Evolutionary conservation across 2,888 invertebrate genomes (phyloP).

Genomic region (Subacronicta megacephala): DNA sequence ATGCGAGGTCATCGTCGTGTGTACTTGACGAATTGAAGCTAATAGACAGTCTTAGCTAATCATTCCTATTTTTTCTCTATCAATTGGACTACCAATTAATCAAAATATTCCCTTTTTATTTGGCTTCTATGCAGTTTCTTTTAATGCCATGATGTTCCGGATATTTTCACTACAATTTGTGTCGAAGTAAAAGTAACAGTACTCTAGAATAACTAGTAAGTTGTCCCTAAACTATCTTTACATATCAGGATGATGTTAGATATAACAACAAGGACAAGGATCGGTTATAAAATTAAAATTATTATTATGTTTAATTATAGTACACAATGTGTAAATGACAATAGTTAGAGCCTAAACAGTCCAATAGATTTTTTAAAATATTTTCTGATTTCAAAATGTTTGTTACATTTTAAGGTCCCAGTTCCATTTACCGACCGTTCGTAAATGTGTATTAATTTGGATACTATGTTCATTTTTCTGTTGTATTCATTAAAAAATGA

Average conservation of each 20-base stretch:
- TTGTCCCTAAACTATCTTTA: constrained; percentile 49
- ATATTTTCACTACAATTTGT: too few species aligned
- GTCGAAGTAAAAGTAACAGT: constrained; percentile 21
- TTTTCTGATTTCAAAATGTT: constrained; percentile 18
- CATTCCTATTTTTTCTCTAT: too few species aligned
- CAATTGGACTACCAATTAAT: too few species aligned
- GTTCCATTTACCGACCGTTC: neutral
- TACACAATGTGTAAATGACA: constrained; percentile 44
- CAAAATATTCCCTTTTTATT: too few species aligned
- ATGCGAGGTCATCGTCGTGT: too few species aligned
- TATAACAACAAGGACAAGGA: constrained; percentile 27
- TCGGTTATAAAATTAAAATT: constrained; percentile 18
- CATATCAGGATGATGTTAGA: constrained; percentile 45
- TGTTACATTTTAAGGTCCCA: constrained; percentile 10
- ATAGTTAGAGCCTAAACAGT: constrained; percentile 49
- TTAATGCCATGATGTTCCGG: neutral
- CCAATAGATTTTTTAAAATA: constrained; percentile 19
- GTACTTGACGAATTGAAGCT: too few species aligned
- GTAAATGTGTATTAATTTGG: constrained; percentile 4
- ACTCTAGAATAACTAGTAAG: constrained; percentile 21
- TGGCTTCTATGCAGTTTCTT: neutral
- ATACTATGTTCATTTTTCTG: constrained; percentile 22
- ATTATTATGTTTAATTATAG: constrained; percentile 34
- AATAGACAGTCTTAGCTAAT: too few species aligned
- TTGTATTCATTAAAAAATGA: constrained; percentile 31